Evolutionary conservation across 2,888 invertebrate genomes (phyloP), one percentile per base, ranked within the genome.

Genomic region (Heliconius charithonia): DNA sequence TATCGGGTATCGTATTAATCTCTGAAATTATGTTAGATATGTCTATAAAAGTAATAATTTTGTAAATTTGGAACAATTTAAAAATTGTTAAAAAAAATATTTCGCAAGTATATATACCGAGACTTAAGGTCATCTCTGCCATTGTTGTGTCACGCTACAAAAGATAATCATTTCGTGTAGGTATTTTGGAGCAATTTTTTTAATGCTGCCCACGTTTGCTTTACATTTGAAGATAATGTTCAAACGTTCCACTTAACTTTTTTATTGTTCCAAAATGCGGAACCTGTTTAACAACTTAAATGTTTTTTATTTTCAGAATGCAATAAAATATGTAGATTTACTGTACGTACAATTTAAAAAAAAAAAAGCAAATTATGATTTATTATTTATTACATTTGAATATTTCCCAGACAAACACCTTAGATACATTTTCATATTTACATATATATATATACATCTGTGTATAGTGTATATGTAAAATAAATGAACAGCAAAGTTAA

Each of bases 71-170:
- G 12, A 19, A 29, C 4, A n/a, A n/a, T n/a, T 66, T 74, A 63
- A 22, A 29, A 75, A 45, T 76, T 51, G 0, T 65, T 71, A 76
- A 76, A 77, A 70, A 66, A 13, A 85, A 85, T 81, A 83, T 84
- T 85, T 86, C 84, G 83, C 86, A 87, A 86, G 85, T 84, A 89
- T 87, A 86, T 89, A 89, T 90, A 88, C 88, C 83, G 84, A 87
- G 84, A 85, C 84, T 90, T 69, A 92, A 93, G 93, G 93, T 91
- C 93, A 91, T 90, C 89, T 89, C 85, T 81, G 84, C 90, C 90
- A 93, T 93, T 93, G 92, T 93, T 90, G 89, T 90, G 91, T 89
- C 91, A 89, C 88, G 90, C 87, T 83, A 89, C 91, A 92, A 90
- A 90, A 92, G 89, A 92, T 92, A 90, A 93, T 90, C 86, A 90